phyloP scores from a whole-genome alignment of 2,113 vertebrate genomes.

The Antennarius striatus region DNA sequence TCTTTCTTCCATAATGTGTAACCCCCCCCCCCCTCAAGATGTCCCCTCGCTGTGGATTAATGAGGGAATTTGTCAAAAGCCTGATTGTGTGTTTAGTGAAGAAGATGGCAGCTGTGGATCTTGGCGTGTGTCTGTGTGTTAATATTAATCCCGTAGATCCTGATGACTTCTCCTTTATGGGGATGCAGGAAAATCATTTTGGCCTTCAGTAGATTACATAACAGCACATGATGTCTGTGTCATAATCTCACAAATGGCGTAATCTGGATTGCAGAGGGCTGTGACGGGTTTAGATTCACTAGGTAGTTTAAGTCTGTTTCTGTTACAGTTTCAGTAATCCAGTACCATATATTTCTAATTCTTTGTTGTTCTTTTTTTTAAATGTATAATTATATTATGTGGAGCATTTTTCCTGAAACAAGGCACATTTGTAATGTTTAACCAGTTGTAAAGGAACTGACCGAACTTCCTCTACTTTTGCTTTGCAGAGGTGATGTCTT shows the following conservation, averaged over 20 bases:
- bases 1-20: conserved; percentile 23
- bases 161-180: conserved; percentile 54
- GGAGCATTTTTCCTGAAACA: too few relatives aligned
- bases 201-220: conserved; percentile 52
- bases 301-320: not conserved
- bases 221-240: conserved; percentile 43
- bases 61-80: conserved; percentile 65
- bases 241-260: conserved; percentile 50
- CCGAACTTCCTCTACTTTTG: conserved; percentile 2
- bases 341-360: not conserved
- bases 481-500: conserved; percentile 79
- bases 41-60: conserved; percentile 61
- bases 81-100: conserved; percentile 66
- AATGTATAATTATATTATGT: not conserved
- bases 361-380: not conserved
- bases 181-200: conserved; percentile 44
- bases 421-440: not conserved
- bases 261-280: conserved; percentile 28
- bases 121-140: conserved; percentile 57
- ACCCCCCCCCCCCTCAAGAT: conserved; percentile 38
- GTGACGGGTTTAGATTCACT: not conserved
- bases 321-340: not conserved
- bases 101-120: conserved; percentile 70
- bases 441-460: not conserved
- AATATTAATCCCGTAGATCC: conserved; percentile 66